These are phyloP conservation scores for Neomorphus geoffroyi DNA, from an alignment of 2,797 vertebrate genomes.

Conservation along the genomic window DNA sequence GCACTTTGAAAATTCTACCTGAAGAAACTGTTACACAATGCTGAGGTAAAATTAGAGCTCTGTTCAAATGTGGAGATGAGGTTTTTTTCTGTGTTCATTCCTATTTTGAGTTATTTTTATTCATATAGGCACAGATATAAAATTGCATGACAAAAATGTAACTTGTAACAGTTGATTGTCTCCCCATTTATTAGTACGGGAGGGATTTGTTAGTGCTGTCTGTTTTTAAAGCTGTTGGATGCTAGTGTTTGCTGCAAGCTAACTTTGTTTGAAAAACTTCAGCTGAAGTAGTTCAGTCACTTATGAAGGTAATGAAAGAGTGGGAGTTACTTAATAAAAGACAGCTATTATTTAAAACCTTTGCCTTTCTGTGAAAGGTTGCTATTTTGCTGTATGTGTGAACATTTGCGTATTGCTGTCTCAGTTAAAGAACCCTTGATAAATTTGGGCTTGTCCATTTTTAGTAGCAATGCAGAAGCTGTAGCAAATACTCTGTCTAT, in stretches of 20 bases:
- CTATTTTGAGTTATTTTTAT: neutral
- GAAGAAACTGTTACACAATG: neutral
- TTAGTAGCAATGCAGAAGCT: neutral
- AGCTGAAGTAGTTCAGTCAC: neutral
- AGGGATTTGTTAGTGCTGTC: neutral
- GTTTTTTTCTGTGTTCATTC: neutral
- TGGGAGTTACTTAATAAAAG: neutral
- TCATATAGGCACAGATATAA: neutral
- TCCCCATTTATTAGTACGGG: neutral
- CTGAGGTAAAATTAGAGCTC: neutral
- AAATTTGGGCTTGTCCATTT: neutral
- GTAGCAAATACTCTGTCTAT: neutral
- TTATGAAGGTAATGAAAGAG: neutral
- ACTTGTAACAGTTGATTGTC: neutral
- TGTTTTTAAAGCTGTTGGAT: neutral
- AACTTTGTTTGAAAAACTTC: neutral
- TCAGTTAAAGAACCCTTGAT: neutral
- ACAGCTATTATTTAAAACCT: neutral
- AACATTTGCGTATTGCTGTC: neutral
- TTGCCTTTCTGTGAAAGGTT: neutral
- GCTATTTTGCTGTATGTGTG: neutral
- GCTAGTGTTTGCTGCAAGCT: neutral
- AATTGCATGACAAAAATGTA: neutral
- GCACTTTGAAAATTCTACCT: neutral
- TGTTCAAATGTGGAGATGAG: neutral